These are phyloP conservation scores for Heterohyrax brucei DNA, from an alignment of 2,797 vertebrate genomes.

Conservation along the genomic window DNA sequence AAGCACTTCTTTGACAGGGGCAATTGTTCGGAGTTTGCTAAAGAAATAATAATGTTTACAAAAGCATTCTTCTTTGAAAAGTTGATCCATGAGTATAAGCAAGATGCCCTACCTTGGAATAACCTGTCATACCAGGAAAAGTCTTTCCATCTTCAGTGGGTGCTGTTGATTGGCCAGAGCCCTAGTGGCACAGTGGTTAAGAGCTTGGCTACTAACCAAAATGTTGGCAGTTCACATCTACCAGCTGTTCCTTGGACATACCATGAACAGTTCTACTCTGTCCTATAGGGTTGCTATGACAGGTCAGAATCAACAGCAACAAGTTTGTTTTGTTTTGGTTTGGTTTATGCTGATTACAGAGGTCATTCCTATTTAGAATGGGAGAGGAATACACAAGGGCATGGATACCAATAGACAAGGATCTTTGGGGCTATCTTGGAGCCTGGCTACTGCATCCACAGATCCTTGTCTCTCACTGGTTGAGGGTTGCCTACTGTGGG, in stretches of 20 bases:
- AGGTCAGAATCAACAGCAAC: not conserved
- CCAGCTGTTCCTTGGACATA: not conserved
- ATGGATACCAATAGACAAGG: not conserved
- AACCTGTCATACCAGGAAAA: too few relatives aligned
- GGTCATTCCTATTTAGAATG: not conserved
- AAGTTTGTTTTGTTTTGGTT: too few relatives aligned
- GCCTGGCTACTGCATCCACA: not conserved
- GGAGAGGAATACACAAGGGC: not conserved
- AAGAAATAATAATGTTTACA: conserved; percentile 30
- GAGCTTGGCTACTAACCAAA: not conserved
- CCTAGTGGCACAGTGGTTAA: too few relatives aligned
- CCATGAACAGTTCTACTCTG: not conserved
- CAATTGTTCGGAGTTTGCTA: conserved; percentile 28
- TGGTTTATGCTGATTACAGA: not conserved
- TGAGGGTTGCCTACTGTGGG: not conserved
- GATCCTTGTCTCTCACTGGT: not conserved
- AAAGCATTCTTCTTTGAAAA: conserved; percentile 77
- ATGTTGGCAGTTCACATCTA: not conserved
- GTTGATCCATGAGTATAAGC: conserved; percentile 74
- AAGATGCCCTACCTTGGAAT: conserved; percentile 35
- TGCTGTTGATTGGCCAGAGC: too few relatives aligned
- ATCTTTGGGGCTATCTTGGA: not conserved
- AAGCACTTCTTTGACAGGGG: conserved; percentile 29
- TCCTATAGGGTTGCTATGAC: not conserved
- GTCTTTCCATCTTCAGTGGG: too few relatives aligned